phyloP scores from a whole-genome alignment of 2,797 vertebrate genomes.

The Ciconia nigra region DNA sequence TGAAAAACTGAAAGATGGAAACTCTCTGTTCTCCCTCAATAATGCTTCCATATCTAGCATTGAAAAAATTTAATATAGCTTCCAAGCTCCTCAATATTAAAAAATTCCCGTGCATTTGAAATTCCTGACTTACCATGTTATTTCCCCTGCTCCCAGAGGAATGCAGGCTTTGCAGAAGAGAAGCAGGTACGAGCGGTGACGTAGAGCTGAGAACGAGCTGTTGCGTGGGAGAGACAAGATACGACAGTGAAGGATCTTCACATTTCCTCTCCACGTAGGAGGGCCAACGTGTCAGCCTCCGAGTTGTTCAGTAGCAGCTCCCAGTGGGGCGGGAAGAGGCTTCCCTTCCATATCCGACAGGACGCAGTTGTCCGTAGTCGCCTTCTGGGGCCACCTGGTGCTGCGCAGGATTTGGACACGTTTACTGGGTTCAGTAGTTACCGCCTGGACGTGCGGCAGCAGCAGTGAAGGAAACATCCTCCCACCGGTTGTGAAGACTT shows the following conservation, averaged over 20 bases:
- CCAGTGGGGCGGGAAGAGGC: background rate
- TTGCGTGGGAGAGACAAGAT: background rate
- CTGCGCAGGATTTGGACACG: background rate
- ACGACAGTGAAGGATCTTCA: background rate
- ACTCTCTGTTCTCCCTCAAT: background rate
- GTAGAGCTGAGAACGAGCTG: background rate
- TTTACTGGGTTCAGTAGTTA: background rate
- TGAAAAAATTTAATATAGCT: background rate
- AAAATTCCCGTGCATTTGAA: background rate
- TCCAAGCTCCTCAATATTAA: background rate
- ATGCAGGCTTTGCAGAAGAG: background rate
- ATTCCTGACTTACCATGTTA: background rate
- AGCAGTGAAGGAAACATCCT: background rate
- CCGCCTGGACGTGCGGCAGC: fast-evolving
- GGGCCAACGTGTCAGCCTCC: fast-evolving
- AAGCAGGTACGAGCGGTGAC: background rate
- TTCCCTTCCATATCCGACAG: fast-evolving
- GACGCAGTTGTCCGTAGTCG: background rate
- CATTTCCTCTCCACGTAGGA: background rate
- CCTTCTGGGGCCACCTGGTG: background rate
- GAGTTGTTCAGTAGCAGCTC: background rate
- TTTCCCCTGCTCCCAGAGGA: background rate
- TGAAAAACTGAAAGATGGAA: background rate
- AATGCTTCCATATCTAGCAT: background rate
- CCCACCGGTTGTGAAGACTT: background rate